Conservation (phyloP, 2,888 invertebrate genomes). For the Volucella bombylans region DNA sequence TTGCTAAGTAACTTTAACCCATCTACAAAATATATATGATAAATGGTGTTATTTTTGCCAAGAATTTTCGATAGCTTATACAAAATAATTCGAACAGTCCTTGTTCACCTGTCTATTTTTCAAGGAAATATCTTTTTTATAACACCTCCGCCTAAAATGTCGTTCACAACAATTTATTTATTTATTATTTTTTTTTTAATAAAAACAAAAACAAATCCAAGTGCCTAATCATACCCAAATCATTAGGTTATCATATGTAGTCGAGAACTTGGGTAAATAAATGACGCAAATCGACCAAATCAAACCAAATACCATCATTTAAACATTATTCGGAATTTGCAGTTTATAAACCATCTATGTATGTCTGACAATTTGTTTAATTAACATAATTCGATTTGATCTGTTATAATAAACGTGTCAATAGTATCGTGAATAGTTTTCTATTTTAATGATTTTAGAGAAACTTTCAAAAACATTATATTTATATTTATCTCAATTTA, state of each 20-base stretch:
- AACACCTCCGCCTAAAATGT: background rate
- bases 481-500: slow-evolving; percentile 19
- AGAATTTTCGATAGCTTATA: too few species aligned
- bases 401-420: slow-evolving; percentile 28
- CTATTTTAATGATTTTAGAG: slow-evolving; percentile 25
- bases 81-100: too few species aligned
- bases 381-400: slow-evolving; percentile 14
- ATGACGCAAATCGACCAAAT: slow-evolving; percentile 30
- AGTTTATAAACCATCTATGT: slow-evolving; percentile 32
- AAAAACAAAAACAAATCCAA: background rate
- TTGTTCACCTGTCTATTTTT: too few species aligned
- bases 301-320: slow-evolving; percentile 9
- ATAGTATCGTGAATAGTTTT: slow-evolving; percentile 39
- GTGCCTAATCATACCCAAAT: background rate
- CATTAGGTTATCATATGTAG: background rate
- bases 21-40: too few species aligned
- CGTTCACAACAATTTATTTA: background rate
- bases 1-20: too few species aligned
- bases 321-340: slow-evolving; percentile 6
- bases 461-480: slow-evolving; percentile 1
- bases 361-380: slow-evolving; percentile 29
- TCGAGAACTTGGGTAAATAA: background rate
- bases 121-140: too few species aligned
- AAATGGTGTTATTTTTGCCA: too few species aligned
- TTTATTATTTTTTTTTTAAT: background rate